Percentiles rank a stretch among this genome's conserved stretches.
Conservation (phyloP, 2,888 invertebrate genomes). For the Leptinotarsa peninsularis region DNA sequence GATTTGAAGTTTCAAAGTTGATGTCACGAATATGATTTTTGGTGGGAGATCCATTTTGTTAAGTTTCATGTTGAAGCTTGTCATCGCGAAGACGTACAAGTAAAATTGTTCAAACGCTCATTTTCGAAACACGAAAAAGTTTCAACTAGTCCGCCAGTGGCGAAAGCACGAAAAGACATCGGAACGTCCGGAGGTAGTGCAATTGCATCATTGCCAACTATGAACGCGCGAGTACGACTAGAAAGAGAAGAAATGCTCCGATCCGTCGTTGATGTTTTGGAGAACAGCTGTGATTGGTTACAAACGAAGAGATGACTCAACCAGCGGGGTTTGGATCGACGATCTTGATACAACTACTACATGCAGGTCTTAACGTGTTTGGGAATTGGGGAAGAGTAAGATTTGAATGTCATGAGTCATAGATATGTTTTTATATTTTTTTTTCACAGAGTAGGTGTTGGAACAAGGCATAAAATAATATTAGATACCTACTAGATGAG, state of each 20-base stretch:
- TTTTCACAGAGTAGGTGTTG: neutral
- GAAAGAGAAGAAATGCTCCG: slow-evolving; percentile 5
- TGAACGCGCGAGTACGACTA: neutral
- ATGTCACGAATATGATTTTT: slow-evolving; percentile 28
- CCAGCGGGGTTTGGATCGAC: neutral
- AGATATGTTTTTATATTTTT: neutral
- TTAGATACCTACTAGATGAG: too few relatives aligned
- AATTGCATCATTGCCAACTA: slow-evolving; percentile 2
- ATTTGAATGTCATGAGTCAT: neutral
- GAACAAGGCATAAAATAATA: too few relatives aligned
- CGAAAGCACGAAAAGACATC: slow-evolving; percentile 1
- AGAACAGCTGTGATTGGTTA: neutral
- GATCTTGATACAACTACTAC: slow-evolving; percentile 5
- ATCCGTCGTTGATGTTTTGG: neutral
- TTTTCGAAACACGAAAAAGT: slow-evolving; percentile 38
- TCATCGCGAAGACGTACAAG: slow-evolving; percentile 32
- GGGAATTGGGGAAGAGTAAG: slow-evolving; percentile 2
- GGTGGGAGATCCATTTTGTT: slow-evolving; percentile 45
- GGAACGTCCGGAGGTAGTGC: neutral
- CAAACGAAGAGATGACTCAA: slow-evolving; percentile 9
- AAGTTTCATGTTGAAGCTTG: slow-evolving; percentile 45
- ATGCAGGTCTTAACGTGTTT: slow-evolving; percentile 16
- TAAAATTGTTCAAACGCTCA: slow-evolving; percentile 31
- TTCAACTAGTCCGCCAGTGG: slow-evolving; percentile 37
- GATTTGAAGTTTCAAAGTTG: slow-evolving; percentile 32